These are phyloP conservation scores for Lasioglossum zephyrum DNA, from an alignment of 2,888 invertebrate species.

Conservation along the genomic window DNA sequence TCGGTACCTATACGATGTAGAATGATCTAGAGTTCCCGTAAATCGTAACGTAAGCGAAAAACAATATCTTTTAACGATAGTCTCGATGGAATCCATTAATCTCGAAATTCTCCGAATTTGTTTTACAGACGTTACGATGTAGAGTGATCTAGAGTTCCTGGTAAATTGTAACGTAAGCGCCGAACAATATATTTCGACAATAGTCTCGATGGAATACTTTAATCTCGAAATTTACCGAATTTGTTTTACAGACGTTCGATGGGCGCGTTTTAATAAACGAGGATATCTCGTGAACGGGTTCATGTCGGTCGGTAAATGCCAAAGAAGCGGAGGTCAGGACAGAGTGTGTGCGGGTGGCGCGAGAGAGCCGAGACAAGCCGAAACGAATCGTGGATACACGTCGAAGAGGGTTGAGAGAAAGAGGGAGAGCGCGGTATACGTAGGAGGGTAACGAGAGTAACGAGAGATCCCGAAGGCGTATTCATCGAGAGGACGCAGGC, in stretches of 20 bases:
- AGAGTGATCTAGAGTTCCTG: not conserved
- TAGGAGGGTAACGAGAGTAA: constrained; percentile 18
- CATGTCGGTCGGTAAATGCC: not conserved
- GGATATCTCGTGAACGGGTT: not conserved
- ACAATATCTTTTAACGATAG: not conserved
- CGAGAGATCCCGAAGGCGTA: constrained; percentile 53
- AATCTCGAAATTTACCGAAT: not conserved
- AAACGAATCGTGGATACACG: constrained; percentile 24
- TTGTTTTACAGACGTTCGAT: not conserved
- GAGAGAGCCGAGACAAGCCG: constrained; percentile 33
- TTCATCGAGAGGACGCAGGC: constrained; percentile 76
- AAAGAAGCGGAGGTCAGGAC: not conserved
- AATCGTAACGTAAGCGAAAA: not conserved
- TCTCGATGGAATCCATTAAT: not conserved
- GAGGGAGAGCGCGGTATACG: not conserved
- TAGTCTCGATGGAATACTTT: not conserved
- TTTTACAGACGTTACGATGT: not conserved
- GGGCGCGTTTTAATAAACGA: not conserved
- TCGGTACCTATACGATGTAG: not conserved
- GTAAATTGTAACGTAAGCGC: not conserved
- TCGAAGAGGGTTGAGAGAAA: constrained; percentile 8
- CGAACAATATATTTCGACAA: not conserved
- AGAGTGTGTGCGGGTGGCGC: constrained; percentile 12
- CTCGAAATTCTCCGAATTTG: not conserved
- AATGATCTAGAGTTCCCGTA: not conserved